These are phyloP conservation scores for Calameuta idolon DNA, from an alignment of 2,888 invertebrate genomes.

Conservation along the genomic window DNA sequence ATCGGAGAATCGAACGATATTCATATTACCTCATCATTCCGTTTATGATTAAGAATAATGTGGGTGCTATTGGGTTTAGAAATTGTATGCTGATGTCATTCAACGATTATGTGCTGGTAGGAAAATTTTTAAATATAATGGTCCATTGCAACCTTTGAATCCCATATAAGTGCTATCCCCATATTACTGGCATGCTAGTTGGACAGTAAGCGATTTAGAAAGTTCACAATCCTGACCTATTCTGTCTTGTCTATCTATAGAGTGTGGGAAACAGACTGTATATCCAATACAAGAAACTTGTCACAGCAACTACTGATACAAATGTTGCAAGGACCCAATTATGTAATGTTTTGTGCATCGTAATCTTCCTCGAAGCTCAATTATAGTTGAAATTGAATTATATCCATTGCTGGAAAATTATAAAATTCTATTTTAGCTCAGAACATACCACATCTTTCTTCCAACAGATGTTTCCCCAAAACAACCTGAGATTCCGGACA, in stretches of 20 bases:
- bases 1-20: no score
- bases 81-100: no score
- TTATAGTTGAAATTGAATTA: background rate
- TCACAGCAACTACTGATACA: background rate
- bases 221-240: background rate
- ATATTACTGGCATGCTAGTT: background rate
- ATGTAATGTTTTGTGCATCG: no score
- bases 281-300: background rate
- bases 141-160: no score
- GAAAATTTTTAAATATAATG: no score
- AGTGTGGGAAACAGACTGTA: background rate
- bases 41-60: no score
- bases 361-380: no score
- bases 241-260: background rate
- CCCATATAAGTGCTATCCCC: background rate
- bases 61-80: no score
- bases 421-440: background rate
- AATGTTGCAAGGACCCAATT: no score
- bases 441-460: conserved; percentile 79
- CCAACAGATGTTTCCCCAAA: conserved; percentile 84
- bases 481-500: conserved; percentile 91
- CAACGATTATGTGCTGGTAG: no score
- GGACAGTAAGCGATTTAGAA: background rate
- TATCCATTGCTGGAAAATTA: background rate
- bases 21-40: no score